Base-by-base conservation (phyloP, 2,888 invertebrate species). In the Allygus modestus region DNA sequence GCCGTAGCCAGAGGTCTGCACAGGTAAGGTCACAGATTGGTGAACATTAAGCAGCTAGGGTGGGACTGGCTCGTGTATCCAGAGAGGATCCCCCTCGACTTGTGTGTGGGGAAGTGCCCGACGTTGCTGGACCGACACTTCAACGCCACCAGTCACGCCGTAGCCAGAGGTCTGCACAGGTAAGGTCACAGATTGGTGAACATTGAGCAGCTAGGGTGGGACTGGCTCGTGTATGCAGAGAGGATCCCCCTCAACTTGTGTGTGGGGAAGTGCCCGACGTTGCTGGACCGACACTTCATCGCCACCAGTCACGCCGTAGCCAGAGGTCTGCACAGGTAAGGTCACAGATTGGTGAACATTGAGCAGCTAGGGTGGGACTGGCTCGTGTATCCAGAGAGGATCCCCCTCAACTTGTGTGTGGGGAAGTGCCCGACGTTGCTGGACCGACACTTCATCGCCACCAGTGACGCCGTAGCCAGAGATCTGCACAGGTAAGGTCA, bases 261-360 rank as follows among this genome's bases (percentile, higher is more conserved):
- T 33, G 73, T 73, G 26, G 83, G 83, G 31, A 28, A 23, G 15
- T 83, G 83, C 37, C 83, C 83, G n/a, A 28, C 26, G 15, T 28
- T 83, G 33, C 33, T 73, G 43, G 46, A 73, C 31, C n/a, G 51
- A 69, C 23, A 26, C 2, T 83, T 23, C 71, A 83, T 73, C 26
- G 43, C 83, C 26, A 71, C 83, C 37, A 73, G 58, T 37, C n/a
- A n/a, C n/a, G n/a, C n/a, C n/a, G 75, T 83, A 1, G 83, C 83
- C 17, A 46, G 73, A 31, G 75, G 71, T 0, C 41, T 73, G 7
- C 75, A 83, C 43, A 71, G 83, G 83, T 83, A 43, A 9, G 31
- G 37, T 7, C 37, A 37, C 37, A 37, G 9, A 37, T n/a, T n/a
- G n/a, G n/a, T n/a, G n/a, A n/a, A n/a, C n/a, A n/a, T n/a, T n/a